Conservation (phyloP, 2,888 invertebrate species). For the Eudasyphora cyanicolor region DNA sequence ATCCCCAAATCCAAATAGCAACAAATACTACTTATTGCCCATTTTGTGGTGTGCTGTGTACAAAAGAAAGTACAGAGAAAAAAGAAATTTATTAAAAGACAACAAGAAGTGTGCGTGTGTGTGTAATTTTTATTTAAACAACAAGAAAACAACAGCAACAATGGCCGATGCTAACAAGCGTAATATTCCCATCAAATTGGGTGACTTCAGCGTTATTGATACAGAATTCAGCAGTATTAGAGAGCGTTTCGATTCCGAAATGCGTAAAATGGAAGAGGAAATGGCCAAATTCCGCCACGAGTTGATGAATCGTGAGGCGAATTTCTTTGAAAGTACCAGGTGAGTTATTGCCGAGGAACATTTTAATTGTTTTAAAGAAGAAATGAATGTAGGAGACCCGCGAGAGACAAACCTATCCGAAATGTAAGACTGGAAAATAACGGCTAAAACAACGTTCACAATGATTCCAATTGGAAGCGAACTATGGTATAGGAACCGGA, state of each 20-base stretch:
- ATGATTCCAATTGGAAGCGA: background rate
- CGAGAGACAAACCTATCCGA: too few species aligned
- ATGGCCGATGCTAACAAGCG: conserved; percentile 93
- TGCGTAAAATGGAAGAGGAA: conserved; percentile 99
- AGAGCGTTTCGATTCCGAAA: conserved; percentile 97
- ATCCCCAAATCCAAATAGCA: conserved; percentile 51
- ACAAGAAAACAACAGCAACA: background rate
- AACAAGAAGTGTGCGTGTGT: background rate
- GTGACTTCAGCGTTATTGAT: conserved; percentile 97
- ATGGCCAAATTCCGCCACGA: conserved; percentile 97
- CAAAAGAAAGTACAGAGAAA: conserved; percentile 38
- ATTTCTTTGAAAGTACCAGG: conserved; percentile 95
- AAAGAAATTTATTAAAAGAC: conserved; percentile 32
- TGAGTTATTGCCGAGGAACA: conserved; percentile 80
- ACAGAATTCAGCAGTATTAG: conserved; percentile 97
- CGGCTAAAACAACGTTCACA: background rate
- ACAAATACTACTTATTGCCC: too few species aligned
- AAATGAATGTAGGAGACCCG: conserved; percentile 51
- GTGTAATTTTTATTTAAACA: conserved; percentile 13
- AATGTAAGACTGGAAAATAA: background rate
- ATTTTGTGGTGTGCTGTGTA: conserved; percentile 34
- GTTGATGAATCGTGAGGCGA: conserved; percentile 94
- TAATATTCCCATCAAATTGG: conserved; percentile 95
- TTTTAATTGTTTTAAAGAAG: conserved; percentile 6
- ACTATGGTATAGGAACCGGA: conserved; percentile 13